Base-by-base conservation (phyloP, 1,140 invertebrate species). In the Ips nitidus region DNA sequence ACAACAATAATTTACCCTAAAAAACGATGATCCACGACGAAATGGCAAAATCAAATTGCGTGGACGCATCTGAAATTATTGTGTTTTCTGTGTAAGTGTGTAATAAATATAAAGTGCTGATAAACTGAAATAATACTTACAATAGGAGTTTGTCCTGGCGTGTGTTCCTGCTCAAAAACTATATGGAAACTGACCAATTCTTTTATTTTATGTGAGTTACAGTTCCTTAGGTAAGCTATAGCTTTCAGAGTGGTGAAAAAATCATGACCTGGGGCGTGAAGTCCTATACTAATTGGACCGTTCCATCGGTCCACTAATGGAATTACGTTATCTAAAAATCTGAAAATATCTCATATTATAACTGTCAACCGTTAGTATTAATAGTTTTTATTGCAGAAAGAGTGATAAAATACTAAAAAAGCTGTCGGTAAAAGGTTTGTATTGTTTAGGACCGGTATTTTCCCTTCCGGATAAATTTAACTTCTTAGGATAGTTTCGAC, bases 251-350 rank as follows among this genome's bases (percentile, higher is more conserved):
- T 85, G 2, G 81, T 79, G 6, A 80, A 75, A 74, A 89, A 89
- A 76, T 90, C 88, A 3, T 81, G 81, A 8, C 89, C 89, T 42
- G 90, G 89, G 8, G 88, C 87, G 74, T 91, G 88, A 37, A 91
- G 77, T 0, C 88, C 86, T 8, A 91, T 79, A 47, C 89, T 90
- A n/a, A 91, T 81, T 2, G 89, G 89, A 1, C 88, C 90, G 60
- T 83, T 79, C 78, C 78, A 80, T 55, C 74, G 58, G 3, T 77
- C 69, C 36, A 76, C 67, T 55, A 80, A 58, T 5, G 73, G 59
- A 41, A 69, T 41, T n/a, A 80, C 41, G 65, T 80, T 80, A 52
- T 77, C 75, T 40, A 80, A 69, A 66, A 78, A 80, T 52, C 71
- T 76, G 42, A 67, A 75, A 72, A 59, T 22, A 8, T 39, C 3